Percentiles rank a stretch among this genome's conserved stretches.
phyloP scores from a whole-genome alignment of 2,888 invertebrate genomes.

The Pimpla rufipes region DNA sequence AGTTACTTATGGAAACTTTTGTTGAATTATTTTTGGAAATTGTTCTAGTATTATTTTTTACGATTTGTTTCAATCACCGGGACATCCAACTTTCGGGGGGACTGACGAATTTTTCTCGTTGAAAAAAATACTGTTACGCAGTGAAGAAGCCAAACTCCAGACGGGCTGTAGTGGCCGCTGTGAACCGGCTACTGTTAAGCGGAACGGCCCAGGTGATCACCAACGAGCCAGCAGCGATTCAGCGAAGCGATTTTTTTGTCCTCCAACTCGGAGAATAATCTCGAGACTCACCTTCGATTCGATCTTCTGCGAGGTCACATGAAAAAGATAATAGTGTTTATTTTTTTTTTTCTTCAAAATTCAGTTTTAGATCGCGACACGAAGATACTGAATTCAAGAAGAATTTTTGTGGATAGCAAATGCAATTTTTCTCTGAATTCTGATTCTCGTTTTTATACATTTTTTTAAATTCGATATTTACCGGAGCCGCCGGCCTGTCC shows the following conservation, averaged over 20 bases:
- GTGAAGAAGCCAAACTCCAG: not conserved
- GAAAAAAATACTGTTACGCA: not conserved
- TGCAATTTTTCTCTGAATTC: not conserved
- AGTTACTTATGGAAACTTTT: not conserved
- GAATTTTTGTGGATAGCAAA: too few relatives aligned
- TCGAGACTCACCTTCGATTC: constrained; percentile 83
- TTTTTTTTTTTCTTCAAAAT: too few relatives aligned
- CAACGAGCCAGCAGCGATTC: constrained; percentile 40
- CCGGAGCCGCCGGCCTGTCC: constrained; percentile 81
- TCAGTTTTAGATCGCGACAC: too few relatives aligned
- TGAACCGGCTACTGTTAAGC: not conserved
- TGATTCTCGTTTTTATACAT: not conserved
- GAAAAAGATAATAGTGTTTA: constrained; percentile 72
- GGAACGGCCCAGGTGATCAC: not conserved
- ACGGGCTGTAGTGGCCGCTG: not conserved
- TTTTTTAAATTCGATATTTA: constrained; percentile 61
- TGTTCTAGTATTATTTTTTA: too few relatives aligned
- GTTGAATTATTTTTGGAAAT: not conserved
- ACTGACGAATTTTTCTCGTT: not conserved
- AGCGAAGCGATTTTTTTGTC: constrained; percentile 43
- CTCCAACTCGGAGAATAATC: constrained; percentile 42
- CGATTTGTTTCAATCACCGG: constrained; percentile 1
- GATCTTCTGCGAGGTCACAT: constrained; percentile 79
- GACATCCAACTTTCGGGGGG: not conserved
- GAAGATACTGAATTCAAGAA: too few relatives aligned